Percentiles rank a stretch among this genome's conserved stretches.
Evolutionary conservation across 1,140 invertebrate genomes (phyloP).

Genomic region (Onthophagus taurus): DNA sequence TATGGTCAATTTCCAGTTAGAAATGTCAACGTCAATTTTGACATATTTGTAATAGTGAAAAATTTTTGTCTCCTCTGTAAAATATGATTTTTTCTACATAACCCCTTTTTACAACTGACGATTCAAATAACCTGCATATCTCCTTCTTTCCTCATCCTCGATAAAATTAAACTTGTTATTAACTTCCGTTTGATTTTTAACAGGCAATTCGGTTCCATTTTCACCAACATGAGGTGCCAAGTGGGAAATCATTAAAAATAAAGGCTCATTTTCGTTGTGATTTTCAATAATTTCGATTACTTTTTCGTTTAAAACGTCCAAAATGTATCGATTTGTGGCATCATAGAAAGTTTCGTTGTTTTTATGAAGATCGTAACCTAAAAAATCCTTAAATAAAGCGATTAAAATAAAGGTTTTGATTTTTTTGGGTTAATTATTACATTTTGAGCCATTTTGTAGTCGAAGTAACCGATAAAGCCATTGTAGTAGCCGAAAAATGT

Average conservation of each 20-base stretch:
- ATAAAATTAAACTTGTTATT: conserved; percentile 72
- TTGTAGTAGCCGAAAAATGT: conserved; percentile 55
- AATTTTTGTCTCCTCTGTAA: too few species aligned
- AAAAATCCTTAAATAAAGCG: conserved; percentile 87
- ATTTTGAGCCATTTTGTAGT: conserved; percentile 53
- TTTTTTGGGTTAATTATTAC: conserved; percentile 56
- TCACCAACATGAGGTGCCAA: conserved; percentile 37
- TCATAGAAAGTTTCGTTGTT: too few species aligned
- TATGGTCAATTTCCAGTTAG: too few species aligned
- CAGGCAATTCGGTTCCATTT: conserved; percentile 40
- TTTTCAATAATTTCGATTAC: conserved; percentile 88
- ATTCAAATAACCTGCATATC: conserved; percentile 58
- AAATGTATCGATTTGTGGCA: conserved; percentile 73
- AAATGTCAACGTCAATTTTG: too few species aligned
- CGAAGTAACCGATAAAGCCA: conserved; percentile 51
- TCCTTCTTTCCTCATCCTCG: conserved; percentile 56
- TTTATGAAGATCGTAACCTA: conserved; percentile 39
- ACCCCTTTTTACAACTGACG: too few species aligned
- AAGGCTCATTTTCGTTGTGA: conserved; percentile 89
- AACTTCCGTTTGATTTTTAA: conserved; percentile 53
- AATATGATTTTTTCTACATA: too few species aligned
- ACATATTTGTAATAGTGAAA: too few species aligned
- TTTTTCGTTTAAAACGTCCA: conserved; percentile 50
- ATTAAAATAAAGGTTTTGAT: conserved; percentile 60
- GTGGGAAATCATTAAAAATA: too few species aligned